Evolutionary conservation across 1,140 invertebrate species (phyloP), one percentile per base, ranked within the genome.

Genomic region (Ctenoplectra terminalis): DNA sequence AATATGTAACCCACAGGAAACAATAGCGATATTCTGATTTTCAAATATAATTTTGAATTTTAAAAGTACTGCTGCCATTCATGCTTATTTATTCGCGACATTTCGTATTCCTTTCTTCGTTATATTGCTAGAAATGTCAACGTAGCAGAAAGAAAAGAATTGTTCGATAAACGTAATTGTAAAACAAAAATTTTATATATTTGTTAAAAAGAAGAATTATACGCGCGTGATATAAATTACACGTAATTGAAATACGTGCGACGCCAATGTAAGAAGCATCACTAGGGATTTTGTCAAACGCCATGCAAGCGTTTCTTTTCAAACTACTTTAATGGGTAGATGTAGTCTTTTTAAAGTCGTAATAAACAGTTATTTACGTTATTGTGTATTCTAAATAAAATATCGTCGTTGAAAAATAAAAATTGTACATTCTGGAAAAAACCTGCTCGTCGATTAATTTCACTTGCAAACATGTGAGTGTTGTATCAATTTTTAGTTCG

Each of bases 41-140:
- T 48, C 63, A 87, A 87, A 87, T 87, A 87, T 87, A 87, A 87
- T 87, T 88, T 88, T 85, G 43, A 88, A 82, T 85, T 87, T 78
- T 85, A 82, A 85, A 46, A 61, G 37, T 34, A 50, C 0, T 17
- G 13, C n/a, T n/a, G 52, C 54, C 50, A 48, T 81, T 23, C 26
- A 1, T 34, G n/a, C 29, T 50, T 15, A 7, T 64, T 52, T n/a
- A 46, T 67, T 56, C 79, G 64, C 6, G 37, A 9, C 2, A 70
- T 52, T 73, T 54, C 13, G 17, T 17, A 50, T 60, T 67, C 48
- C 26, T 52, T 29, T 77, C 17, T 15, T 48, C 15, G 23, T 23
- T 74, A 43, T 61, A 71, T 37, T 72, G 31, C 15, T 3, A 50
- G 23, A 26, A 37, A 52, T 37, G 23, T 26, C 31, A 13, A 46